Evolutionary conservation across 2,888 invertebrate species (phyloP).

Genomic region (Graphium colonna): DNA sequence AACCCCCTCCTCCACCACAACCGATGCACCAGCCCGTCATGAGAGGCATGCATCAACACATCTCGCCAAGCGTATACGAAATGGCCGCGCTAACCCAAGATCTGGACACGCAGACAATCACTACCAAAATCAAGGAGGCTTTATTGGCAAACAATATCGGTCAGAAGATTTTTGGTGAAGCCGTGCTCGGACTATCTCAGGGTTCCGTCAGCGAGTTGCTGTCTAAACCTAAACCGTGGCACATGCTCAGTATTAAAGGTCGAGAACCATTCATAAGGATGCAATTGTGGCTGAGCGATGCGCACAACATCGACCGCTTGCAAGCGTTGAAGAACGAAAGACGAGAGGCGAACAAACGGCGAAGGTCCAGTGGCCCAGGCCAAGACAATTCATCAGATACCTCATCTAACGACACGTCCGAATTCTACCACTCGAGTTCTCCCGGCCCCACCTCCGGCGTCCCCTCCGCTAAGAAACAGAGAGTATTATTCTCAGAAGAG

Average conservation of each 20-base stretch:
- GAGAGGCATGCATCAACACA: slow-evolving; percentile 89
- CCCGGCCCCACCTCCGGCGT: slow-evolving; percentile 87
- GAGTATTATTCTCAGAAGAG: slow-evolving; percentile 98
- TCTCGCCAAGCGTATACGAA: slow-evolving; percentile 97
- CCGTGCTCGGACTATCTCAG: slow-evolving; percentile 96
- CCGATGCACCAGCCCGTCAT: slow-evolving; percentile 84
- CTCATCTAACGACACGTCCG: slow-evolving; percentile 92
- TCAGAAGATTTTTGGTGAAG: slow-evolving; percentile 99
- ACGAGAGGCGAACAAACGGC: slow-evolving; percentile 93
- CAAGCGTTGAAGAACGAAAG: slow-evolving; percentile 95
- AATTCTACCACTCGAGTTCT: slow-evolving; percentile 92
- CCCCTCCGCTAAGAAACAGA: slow-evolving; percentile 94
- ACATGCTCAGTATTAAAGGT: slow-evolving; percentile 98
- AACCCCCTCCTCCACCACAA: slow-evolving; percentile 76
- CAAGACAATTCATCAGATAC: slow-evolving; percentile 94
- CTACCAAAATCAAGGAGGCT: slow-evolving; percentile 98
- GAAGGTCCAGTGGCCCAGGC: slow-evolving; percentile 89
- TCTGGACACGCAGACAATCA: slow-evolving; percentile 96
- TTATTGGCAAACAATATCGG: slow-evolving; percentile 98
- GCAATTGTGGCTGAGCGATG: slow-evolving; percentile 98
- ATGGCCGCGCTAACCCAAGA: slow-evolving; percentile 98
- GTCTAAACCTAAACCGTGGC: slow-evolving; percentile 99
- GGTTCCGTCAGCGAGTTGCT: slow-evolving; percentile 98
- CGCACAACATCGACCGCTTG: slow-evolving; percentile 91
- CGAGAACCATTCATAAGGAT: slow-evolving; percentile 97